Conservation (phyloP, 2,888 invertebrate genomes). For the Eledone cirrhosa region DNA sequence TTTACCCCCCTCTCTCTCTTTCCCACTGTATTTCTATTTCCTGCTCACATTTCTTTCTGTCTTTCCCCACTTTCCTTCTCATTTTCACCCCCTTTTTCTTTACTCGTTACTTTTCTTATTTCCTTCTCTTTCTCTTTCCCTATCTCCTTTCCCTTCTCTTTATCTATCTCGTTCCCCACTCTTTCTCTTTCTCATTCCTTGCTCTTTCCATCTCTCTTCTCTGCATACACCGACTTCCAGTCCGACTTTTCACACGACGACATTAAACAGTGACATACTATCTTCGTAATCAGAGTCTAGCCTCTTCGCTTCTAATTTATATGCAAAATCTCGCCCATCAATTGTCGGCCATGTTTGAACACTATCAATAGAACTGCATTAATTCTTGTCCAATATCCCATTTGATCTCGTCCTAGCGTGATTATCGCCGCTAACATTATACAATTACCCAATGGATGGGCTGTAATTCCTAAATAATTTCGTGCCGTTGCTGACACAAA, state of each 20-base stretch:
- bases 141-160: background rate
- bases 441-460: slow-evolving; percentile 27
- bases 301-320: slow-evolving; percentile 12
- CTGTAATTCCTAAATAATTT: slow-evolving; percentile 26
- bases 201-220: background rate
- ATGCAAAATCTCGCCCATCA: slow-evolving; percentile 17
- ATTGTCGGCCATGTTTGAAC: background rate
- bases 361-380: background rate
- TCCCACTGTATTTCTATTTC: background rate
- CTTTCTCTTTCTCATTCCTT: background rate
- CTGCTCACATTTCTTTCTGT: background rate
- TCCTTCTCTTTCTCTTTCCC: background rate
- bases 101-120: background rate
- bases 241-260: background rate
- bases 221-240: background rate
- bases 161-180: background rate
- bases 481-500: slow-evolving; percentile 24
- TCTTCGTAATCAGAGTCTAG: background rate
- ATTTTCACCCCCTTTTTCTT: background rate
- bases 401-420: slow-evolving; percentile 1
- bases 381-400: slow-evolving; percentile 13
- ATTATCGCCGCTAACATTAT: slow-evolving; percentile 22
- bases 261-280: background rate
- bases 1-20: background rate
- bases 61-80: background rate